Evolutionary conservation across 2,797 vertebrate species (phyloP).

Genomic region (Sus cebifrons): DNA sequence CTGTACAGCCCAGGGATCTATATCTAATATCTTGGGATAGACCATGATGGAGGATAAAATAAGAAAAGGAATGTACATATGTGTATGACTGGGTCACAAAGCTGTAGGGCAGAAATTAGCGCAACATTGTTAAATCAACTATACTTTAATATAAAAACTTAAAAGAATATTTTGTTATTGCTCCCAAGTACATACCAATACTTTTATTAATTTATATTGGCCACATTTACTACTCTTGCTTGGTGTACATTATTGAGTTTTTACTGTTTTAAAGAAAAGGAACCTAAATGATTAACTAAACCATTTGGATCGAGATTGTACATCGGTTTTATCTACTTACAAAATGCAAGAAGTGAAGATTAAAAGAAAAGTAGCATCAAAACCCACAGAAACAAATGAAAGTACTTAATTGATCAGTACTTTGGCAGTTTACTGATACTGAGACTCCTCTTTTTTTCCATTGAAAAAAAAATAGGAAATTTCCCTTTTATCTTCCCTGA

Average conservation of each 20-base stretch:
- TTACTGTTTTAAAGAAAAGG: constrained; percentile 28
- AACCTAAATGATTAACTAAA: background rate
- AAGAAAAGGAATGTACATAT: too few species aligned
- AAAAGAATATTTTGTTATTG: background rate
- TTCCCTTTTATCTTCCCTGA: constrained; percentile 58
- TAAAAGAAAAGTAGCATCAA: constrained; percentile 45
- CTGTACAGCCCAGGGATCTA: too few species aligned
- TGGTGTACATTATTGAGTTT: constrained; percentile 8
- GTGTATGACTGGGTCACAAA: too few species aligned
- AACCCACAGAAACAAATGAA: constrained; percentile 35
- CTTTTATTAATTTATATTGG: background rate
- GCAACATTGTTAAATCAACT: too few species aligned
- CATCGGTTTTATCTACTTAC: background rate
- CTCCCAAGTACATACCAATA: constrained; percentile 20
- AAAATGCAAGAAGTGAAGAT: constrained; percentile 35
- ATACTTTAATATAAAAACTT: too few species aligned
- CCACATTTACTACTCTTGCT: background rate
- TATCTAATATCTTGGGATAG: too few species aligned
- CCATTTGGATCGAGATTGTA: constrained; percentile 8
- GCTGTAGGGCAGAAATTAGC: too few species aligned
- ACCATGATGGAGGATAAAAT: too few species aligned
- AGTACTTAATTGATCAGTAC: background rate
- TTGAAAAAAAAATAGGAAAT: constrained; percentile 52
- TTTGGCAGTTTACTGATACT: constrained; percentile 19
- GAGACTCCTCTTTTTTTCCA: background rate